Base-by-base conservation (phyloP, 35 echinoderm and acorn worm species). In the Anneissia japonica region DNA sequence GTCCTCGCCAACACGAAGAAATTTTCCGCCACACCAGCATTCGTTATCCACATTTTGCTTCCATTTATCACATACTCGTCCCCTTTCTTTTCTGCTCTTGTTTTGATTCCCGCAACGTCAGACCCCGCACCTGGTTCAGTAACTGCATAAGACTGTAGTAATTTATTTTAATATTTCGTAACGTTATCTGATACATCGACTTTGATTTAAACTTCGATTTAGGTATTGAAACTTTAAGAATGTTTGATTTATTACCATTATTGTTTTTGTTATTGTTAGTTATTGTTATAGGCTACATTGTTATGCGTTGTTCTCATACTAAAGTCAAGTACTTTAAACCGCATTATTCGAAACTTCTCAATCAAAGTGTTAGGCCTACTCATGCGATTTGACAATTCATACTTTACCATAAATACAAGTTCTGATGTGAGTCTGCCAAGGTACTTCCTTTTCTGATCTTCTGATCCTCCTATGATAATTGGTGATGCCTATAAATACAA, bases 41-140 rank as follows among this genome's bases (percentile, higher is more conserved):
- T 94, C 36, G 96, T 99, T 43, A 99, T 99, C 96, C 96, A 99
- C 96, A 99, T 99, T 81, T 99, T 99, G 36, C 74, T 83, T 3
- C 96, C 96, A 56, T 99, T 99, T 1, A 99, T 85, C 37, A 99
- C 84, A 74, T 99, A 99, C 26, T 94, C 92, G 38, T 99, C 96
- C 0, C 96, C 96, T 79, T 99, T 99, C 76, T 90, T 93, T 23
- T 89, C 96, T 1, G 96, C 96, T 55, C 89, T 88, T 33, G 92
- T 94, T 30, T 85, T 73, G 34, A 99, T 77, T 33, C 92, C 92
- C 0, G 87, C 86, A 19, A 99, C 96, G 37, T 99, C 96, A 7
- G 96, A 99, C 0, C 96, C 96, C 9, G 92, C 96, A 9, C 86
- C 92, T 26, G 96, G 96, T 84, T 99, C 96, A 7, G 96, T 99